Conservation (phyloP, 53 echinoderm and acorn worm genomes). For the Antedon mediterranea region DNA sequence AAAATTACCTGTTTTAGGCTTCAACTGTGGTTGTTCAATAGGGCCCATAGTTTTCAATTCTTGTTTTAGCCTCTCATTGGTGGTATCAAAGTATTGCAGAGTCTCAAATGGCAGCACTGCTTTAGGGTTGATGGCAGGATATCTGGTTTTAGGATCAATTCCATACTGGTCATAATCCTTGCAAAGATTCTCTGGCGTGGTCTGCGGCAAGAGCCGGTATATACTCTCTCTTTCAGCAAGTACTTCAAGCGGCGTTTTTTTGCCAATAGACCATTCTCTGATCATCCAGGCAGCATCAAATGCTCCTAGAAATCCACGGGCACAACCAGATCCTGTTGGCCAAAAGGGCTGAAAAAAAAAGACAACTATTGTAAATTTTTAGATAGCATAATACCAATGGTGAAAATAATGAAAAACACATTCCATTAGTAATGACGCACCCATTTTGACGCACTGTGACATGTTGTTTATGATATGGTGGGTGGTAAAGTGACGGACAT, state of each 20-base stretch:
- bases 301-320: constrained; percentile 76
- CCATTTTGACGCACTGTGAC: too few species aligned
- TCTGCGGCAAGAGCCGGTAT: constrained; percentile 85
- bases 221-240: constrained; percentile 80
- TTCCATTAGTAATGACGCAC: too few species aligned
- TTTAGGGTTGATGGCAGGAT: constrained; percentile 55
- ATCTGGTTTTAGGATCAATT: constrained; percentile 44
- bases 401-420: too few species aligned
- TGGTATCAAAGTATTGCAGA: constrained; percentile 69
- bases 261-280: constrained; percentile 59
- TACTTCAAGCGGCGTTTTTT: constrained; percentile 51
- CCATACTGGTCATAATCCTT: constrained; percentile 67
- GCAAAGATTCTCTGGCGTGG: constrained; percentile 84
- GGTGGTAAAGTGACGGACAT: too few species aligned
- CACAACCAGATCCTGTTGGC: constrained; percentile 98
- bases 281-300: constrained; percentile 92
- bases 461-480: too few species aligned
- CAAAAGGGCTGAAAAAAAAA: constrained; percentile 65
- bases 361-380: too few species aligned
- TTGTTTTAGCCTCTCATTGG: constrained; percentile 54
- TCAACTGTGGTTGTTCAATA: neutral
- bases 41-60: constrained; percentile 52
- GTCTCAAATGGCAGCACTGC: constrained; percentile 53
- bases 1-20: neutral
- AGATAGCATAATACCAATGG: too few species aligned